Evolutionary conservation across 2,113 vertebrate species (phyloP), one percentile per base, ranked within the genome.

Genomic region (Noturus placidus): DNA sequence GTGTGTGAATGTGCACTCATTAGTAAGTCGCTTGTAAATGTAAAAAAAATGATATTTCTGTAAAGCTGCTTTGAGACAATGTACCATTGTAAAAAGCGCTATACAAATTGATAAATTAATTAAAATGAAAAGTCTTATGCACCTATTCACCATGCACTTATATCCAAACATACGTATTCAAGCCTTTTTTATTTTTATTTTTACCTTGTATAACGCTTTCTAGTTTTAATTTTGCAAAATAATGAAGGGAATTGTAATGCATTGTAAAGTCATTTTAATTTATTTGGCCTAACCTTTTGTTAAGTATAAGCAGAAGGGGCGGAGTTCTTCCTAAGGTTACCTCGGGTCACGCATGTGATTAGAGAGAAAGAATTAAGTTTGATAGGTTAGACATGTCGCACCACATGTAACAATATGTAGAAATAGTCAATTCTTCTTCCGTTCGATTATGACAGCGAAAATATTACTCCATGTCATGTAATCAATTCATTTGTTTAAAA

Each of bases 401-500:
- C 72, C 74, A 78, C 42, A 52, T 1, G 5, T 82, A 22, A 76
- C 4, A n/a, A n/a, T n/a, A n/a, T 17, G n/a, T 30, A 63, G 77
- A 38, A 30, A 77, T 85, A 77, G 78, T 78, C 57, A 67, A 15
- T 22, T 35, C 46, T 63, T 65, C 46, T 52, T 86, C 76, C 22
- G 87, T 5, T 22, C 20, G 19, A 80, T 56, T 33, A 80, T 33
- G 13, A 30, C 5, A 10, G 33, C 10, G 14, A 54, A 22, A 54
- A 57, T 20, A 0, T 30, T 5, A 54, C 5, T 0, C 7, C 27
- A n/a, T 33, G n/a, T 13, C n/a, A 22, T 33, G n/a, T 17, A 80
- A 57, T 22, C 3, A 19, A 56, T 56, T 6, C 4, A 50, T 7
- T 79, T n/a, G 22, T 79, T 54, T 30, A 9, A 19, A 54, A 2